Evolutionary conservation across 2,888 invertebrate species (phyloP).

Genomic region (Clistopyga incitator): DNA sequence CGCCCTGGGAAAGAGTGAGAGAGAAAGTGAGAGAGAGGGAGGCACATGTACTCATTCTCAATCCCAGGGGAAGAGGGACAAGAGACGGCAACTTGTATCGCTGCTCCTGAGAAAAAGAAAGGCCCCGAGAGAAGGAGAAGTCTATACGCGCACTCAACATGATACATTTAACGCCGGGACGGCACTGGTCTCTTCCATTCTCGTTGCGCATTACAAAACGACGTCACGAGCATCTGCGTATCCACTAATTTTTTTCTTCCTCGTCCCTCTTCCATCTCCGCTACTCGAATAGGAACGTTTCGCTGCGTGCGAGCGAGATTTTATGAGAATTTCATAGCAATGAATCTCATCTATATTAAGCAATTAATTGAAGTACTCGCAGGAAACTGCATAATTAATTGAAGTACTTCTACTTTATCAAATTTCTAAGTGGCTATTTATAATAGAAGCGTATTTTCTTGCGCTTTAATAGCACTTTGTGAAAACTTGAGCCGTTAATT

Average conservation of each 20-base stretch:
- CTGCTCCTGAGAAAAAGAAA: conserved; percentile 32
- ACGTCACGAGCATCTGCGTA: conserved; percentile 51
- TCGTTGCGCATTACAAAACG: conserved; percentile 17
- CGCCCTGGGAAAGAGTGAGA: conserved; percentile 1
- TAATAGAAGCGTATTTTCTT: too few relatives aligned
- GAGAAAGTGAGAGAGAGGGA: too few relatives aligned
- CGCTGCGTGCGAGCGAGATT: background rate
- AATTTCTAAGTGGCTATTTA: too few relatives aligned
- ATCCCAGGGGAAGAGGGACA: conserved; percentile 32
- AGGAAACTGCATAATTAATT: too few relatives aligned
- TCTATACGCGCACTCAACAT: conserved; percentile 6
- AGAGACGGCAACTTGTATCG: conserved; percentile 21
- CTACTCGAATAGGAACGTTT: background rate
- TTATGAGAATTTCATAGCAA: background rate
- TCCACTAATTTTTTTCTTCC: conserved; percentile 6
- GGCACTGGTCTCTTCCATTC: conserved; percentile 32
- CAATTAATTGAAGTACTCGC: background rate
- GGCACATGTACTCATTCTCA: conserved; percentile 20
- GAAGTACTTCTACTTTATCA: too few relatives aligned
- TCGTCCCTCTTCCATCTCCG: background rate
- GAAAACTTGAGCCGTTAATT: too few relatives aligned
- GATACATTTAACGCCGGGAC: conserved; percentile 7
- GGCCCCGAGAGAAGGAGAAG: background rate
- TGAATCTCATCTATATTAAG: background rate
- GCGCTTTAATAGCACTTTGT: too few relatives aligned